These are phyloP conservation scores for Crotalus helleri DNA, from an alignment of 2,113 vertebrate species.

Conservation along the genomic window DNA sequence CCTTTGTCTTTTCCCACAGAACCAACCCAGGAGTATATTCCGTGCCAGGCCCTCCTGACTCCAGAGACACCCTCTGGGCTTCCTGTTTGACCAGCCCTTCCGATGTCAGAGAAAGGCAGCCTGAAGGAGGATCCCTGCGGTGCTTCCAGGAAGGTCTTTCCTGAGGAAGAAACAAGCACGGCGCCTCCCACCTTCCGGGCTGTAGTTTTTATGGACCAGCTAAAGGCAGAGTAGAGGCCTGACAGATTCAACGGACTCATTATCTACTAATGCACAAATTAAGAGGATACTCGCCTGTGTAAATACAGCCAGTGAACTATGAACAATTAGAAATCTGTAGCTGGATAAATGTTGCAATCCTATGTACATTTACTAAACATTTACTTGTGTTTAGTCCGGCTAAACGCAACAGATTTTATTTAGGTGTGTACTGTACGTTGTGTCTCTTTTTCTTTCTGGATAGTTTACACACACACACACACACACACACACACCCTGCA, in stretches of 20 bases:
- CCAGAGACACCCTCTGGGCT: conserved; percentile 28
- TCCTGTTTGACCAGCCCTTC: conserved; percentile 37
- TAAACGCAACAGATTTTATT: not conserved
- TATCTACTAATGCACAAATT: too few species aligned
- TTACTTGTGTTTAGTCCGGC: not conserved
- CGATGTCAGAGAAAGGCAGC: conserved; percentile 36
- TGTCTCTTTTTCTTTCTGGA: not conserved
- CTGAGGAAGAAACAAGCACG: not conserved
- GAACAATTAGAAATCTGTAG: not conserved
- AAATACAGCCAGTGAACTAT: not conserved
- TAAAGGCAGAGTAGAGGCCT: not conserved
- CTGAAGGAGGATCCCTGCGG: not conserved
- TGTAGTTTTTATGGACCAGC: not conserved
- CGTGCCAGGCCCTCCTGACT: conserved; percentile 34
- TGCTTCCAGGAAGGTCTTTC: not conserved
- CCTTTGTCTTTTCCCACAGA: not conserved
- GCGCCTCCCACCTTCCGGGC: not conserved
- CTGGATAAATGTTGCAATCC: not conserved
- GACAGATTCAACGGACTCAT: not conserved
- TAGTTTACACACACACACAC: not conserved
- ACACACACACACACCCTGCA: too few species aligned
- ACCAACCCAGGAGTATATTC: conserved; percentile 18
- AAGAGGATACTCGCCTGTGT: not conserved
- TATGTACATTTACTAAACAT: not conserved
- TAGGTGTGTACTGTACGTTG: not conserved